phyloP scores from a whole-genome alignment of 2,888 invertebrate genomes.

The Leucania comma region DNA sequence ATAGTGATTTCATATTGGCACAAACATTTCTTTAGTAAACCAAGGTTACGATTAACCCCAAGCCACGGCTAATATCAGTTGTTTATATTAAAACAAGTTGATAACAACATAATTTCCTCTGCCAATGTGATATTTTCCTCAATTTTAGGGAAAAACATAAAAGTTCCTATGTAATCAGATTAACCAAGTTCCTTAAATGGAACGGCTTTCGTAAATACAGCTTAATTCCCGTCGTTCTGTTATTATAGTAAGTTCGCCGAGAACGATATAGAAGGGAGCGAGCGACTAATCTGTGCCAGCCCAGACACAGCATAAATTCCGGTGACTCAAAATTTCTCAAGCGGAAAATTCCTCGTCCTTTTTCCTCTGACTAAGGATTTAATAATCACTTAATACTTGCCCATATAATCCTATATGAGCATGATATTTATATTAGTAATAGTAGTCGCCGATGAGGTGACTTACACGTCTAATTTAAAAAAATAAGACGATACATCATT shows the following conservation, averaged over 20 bases:
- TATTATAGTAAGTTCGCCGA: constrained; percentile 16
- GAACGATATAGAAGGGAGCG: constrained; percentile 10
- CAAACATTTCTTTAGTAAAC: background rate
- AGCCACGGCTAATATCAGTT: no score
- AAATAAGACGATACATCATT: constrained; percentile 5
- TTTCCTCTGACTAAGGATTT: constrained; percentile 9
- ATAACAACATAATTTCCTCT: background rate
- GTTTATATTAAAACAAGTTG: background rate
- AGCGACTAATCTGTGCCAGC: background rate
- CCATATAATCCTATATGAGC: no score
- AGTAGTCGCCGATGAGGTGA: constrained; percentile 2
- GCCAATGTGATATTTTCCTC: constrained; percentile 4
- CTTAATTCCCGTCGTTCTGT: constrained; percentile 29
- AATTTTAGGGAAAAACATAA: constrained; percentile 6
- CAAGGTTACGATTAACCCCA: background rate
- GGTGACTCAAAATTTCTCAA: constrained; percentile 8
- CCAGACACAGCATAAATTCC: constrained; percentile 15
- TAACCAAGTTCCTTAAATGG: background rate
- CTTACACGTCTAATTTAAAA: constrained; percentile 10
- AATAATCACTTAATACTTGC: constrained; percentile 5
- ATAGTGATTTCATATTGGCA: background rate
- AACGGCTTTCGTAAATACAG: background rate
- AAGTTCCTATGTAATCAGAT: constrained; percentile 5
- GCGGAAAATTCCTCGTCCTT: constrained; percentile 7
- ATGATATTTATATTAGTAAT: no score